Evolutionary conservation across 1,140 invertebrate genomes (phyloP), one percentile per base, ranked within the genome.

Genomic region (Melipona quadrifasciata): DNA sequence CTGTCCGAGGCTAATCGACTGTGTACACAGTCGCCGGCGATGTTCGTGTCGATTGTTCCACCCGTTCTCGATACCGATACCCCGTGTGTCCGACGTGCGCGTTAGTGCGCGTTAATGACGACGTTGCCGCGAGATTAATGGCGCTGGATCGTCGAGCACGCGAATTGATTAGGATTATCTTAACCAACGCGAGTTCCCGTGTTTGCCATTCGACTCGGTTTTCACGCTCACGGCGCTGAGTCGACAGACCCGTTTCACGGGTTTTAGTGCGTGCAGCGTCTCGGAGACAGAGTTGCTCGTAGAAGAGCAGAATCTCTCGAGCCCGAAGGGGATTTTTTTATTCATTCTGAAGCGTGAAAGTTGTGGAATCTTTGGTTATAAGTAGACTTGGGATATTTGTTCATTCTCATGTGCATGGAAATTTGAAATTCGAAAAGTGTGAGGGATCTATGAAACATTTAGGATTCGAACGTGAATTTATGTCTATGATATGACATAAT

Each of bases 1-100:
- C 74, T 64, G 67, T 67, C 71, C 74, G 6, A 6, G 71, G 82
- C 78, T 88, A 88, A 88, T 88, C 87, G 70, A 86, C 67, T 87
- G 61, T 78, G 79, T 88, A 88, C 86, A 87, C 82, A 85, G 71
- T 47, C 51, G 71, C 34, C 51, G 75, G 51, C 71, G 71, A 65
- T 75, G 70, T 53, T 85, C 87, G 77, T 80, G 82, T 85, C 86
- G 67, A 78, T 70, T 77, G 75, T 71, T 70, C n/a, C 34, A 51
- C 6, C 81, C n/a, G 17, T 76, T 75, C 31, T 58, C 79, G 55
- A 47, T 27, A 31, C 34, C 21, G 58, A 61, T 61, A 61, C 24
- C 58, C n/a, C 39, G 0, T 47, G 39, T 65, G 16, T 0, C 21
- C 24, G n/a, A 31, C 34, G 68, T 31, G 71, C 21, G 47, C 19